These are phyloP conservation scores for Tinea trinotella DNA, from an alignment of 2,888 invertebrate species.

Conservation along the genomic window DNA sequence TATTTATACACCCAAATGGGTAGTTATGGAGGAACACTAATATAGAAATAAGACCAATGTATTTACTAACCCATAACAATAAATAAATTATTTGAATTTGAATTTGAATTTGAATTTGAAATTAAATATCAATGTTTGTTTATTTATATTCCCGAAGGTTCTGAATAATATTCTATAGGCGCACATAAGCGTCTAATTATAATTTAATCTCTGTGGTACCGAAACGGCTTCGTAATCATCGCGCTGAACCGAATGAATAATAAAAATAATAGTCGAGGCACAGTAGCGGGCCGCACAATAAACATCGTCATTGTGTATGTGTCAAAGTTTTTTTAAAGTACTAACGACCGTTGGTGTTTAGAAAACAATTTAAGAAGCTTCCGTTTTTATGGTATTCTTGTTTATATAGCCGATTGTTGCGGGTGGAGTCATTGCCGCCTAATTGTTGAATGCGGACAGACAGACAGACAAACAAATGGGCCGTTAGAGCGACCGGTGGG, in stretches of 20 bases:
- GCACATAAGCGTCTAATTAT: no score
- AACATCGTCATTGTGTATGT: conserved; percentile 33
- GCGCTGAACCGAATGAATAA: neutral
- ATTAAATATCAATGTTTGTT: no score
- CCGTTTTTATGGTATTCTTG: conserved; percentile 44
- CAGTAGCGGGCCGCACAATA: conserved; percentile 23
- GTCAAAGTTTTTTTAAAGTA: conserved; percentile 37
- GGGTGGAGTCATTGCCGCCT: conserved; percentile 29
- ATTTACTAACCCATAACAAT: no score
- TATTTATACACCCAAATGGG: no score
- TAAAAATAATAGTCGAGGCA: conserved; percentile 34
- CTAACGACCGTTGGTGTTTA: conserved; percentile 58
- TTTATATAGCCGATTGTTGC: conserved; percentile 57
- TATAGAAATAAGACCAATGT: no score
- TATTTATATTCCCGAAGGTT: no score
- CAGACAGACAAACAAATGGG: conserved; percentile 26
- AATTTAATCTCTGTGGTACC: no score
- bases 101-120: no score
- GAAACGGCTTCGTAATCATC: conserved; percentile 3
- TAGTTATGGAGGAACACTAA: no score
- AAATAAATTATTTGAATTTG: no score
- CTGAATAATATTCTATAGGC: no score
- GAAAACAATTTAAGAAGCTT: conserved; percentile 67
- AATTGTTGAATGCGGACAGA: conserved; percentile 41
- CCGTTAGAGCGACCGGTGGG: conserved; percentile 30